Percentiles rank a stretch among this genome's conserved stretches.
Evolutionary conservation across 2,888 invertebrate species (phyloP).

Genomic region (Rugalucina vietnamica): DNA sequence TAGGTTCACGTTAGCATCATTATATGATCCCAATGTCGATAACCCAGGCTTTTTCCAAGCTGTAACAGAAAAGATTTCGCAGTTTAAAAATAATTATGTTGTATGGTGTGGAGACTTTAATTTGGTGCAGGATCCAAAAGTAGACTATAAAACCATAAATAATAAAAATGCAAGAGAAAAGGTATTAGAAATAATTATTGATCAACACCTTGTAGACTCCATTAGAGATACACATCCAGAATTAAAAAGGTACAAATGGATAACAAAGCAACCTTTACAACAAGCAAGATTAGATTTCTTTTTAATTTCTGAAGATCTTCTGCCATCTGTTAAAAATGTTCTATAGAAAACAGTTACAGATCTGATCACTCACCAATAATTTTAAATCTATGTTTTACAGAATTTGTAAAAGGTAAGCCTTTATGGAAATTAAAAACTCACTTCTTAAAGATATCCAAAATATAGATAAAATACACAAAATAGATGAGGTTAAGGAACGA

Average conservation of each 20-base stretch:
- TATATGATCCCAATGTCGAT: conserved; percentile 13
- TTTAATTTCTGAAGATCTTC: conserved; percentile 10
- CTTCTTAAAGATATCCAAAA: conserved; percentile 5
- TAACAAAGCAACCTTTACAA: background rate
- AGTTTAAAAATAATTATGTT: background rate
- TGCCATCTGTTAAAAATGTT: background rate
- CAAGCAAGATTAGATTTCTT: conserved; percentile 13
- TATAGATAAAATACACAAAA: conserved; percentile 10
- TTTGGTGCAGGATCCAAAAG: background rate
- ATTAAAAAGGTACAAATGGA: conserved; percentile 2
- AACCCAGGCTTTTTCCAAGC: background rate
- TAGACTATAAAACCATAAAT: conserved; percentile 9
- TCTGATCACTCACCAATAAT: conserved; percentile 7
- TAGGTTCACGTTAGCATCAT: background rate
- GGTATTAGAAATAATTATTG: conserved; percentile 2
- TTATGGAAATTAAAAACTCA: conserved; percentile 12
- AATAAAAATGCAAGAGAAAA: conserved; percentile 6
- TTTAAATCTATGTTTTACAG: background rate
- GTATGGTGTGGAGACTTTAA: conserved; percentile 6
- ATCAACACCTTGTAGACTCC: background rate
- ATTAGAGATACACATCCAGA: background rate
- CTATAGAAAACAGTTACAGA: background rate
- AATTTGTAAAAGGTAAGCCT: background rate
- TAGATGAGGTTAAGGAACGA: conserved; percentile 8
- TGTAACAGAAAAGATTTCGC: background rate